Conservation (phyloP, 2,888 invertebrate genomes). For the Amiota mariae region DNA sequence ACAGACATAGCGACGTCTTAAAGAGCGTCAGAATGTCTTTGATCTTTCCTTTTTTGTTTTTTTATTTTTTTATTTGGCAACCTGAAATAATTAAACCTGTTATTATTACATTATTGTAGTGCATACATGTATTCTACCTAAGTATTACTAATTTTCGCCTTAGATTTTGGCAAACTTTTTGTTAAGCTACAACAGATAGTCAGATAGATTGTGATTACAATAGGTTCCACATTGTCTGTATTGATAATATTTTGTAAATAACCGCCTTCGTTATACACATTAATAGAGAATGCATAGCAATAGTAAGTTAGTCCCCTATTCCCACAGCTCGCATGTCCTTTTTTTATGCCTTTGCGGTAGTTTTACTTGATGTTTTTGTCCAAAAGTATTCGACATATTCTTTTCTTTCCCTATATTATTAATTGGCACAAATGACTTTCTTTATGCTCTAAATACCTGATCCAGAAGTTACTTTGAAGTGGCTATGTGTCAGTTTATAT, state of each 20-base stretch:
- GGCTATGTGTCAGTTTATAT: not conserved
- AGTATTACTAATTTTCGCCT: not conserved
- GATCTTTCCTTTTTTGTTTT: not conserved
- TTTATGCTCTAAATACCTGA: slow-evolving; percentile 1
- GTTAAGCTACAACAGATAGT: not conserved
- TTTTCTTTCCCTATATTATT: not conserved
- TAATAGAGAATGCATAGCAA: not conserved
- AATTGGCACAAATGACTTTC: slow-evolving; percentile 18
- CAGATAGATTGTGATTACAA: not conserved
- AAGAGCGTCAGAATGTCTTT: not conserved
- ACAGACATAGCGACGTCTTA: not conserved
- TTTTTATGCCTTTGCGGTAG: not conserved
- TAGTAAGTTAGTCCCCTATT: not conserved
- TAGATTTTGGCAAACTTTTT: slow-evolving; percentile 20
- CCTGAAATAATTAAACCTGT: slow-evolving; percentile 11
- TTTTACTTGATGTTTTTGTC: slow-evolving; percentile 5
- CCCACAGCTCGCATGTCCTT: slow-evolving; percentile 8
- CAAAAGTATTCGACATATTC: not conserved
- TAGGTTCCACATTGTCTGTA: slow-evolving; percentile 54
- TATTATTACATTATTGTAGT: not conserved
- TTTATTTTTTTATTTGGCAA: not conserved
- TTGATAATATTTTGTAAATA: slow-evolving; percentile 62
- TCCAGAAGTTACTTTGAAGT: slow-evolving; percentile 11
- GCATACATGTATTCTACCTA: not conserved
- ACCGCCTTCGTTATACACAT: slow-evolving; percentile 22